phyloP scores from a whole-genome alignment of 2,797 vertebrate genomes.

The Pseudotriccus pelzelni region DNA sequence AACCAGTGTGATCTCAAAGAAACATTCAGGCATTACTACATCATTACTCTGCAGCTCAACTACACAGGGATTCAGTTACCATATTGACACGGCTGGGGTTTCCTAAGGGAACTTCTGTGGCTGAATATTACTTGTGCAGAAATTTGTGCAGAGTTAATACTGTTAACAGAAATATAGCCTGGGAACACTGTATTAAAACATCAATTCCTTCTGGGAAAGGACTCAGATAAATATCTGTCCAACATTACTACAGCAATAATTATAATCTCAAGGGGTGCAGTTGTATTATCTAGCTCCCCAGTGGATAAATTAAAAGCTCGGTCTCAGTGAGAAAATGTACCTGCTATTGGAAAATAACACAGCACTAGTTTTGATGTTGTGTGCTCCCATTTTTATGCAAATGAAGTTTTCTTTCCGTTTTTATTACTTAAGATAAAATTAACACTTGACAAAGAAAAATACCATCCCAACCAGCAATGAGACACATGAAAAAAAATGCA shows the following conservation, averaged over 20 bases:
- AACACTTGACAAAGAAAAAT: background rate
- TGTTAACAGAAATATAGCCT: background rate
- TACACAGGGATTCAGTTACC: background rate
- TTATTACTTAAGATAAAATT: background rate
- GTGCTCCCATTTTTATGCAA: background rate
- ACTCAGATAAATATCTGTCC: background rate
- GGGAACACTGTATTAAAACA: background rate
- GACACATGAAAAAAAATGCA: background rate
- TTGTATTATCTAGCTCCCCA: background rate
- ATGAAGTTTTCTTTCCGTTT: background rate
- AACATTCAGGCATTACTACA: background rate
- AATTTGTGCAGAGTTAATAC: background rate
- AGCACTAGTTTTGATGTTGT: background rate
- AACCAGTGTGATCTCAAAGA: background rate
- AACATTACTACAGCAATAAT: background rate
- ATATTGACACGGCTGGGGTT: background rate
- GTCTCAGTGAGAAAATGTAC: background rate
- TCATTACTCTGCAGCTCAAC: background rate
- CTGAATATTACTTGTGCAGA: background rate
- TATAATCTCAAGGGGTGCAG: background rate
- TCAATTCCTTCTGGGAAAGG: background rate
- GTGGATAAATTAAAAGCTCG: background rate
- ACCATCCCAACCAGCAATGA: accelerated
- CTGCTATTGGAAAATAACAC: background rate
- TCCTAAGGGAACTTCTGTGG: background rate